Conservation (phyloP, 1,140 invertebrate species). For the Pseudobourletiella spinata region DNA sequence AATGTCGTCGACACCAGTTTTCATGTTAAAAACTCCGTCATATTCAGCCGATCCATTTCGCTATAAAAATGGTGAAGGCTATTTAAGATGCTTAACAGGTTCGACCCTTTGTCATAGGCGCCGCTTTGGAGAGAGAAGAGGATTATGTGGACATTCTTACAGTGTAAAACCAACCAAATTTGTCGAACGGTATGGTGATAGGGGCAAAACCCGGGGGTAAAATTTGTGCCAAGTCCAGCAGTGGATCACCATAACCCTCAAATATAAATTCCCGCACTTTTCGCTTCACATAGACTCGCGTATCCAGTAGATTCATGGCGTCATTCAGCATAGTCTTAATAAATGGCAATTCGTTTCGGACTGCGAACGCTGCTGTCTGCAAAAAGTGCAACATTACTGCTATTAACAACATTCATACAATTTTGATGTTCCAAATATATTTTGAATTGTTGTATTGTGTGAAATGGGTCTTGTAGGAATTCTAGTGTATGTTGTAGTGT, state of each 20-base stretch:
- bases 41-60: slow-evolving; percentile 58
- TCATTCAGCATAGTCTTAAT: slow-evolving; percentile 7
- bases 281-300: slow-evolving; percentile 51
- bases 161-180: slow-evolving; percentile 71
- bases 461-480: no score
- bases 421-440: no score
- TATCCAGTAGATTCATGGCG: slow-evolving; percentile 39
- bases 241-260: slow-evolving; percentile 60
- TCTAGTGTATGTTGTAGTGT: no score
- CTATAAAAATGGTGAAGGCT: no score
- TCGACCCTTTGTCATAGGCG: no score
- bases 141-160: no score
- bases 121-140: no score
- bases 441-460: no score
- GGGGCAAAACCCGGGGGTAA: slow-evolving; percentile 46
- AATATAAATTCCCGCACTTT: slow-evolving; percentile 64
- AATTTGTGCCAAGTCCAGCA: slow-evolving; percentile 55
- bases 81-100: no score
- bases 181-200: slow-evolving; percentile 53
- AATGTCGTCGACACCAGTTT: slow-evolving; percentile 56
- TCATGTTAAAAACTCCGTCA: slow-evolving; percentile 66
- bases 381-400: no score
- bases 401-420: no score
- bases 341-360: not conserved
- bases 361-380: not conserved